Evolutionary conservation across 2,797 vertebrate genomes (phyloP), one percentile per base, ranked within the genome.

Genomic region (Lindbergichthys nudifrons): DNA sequence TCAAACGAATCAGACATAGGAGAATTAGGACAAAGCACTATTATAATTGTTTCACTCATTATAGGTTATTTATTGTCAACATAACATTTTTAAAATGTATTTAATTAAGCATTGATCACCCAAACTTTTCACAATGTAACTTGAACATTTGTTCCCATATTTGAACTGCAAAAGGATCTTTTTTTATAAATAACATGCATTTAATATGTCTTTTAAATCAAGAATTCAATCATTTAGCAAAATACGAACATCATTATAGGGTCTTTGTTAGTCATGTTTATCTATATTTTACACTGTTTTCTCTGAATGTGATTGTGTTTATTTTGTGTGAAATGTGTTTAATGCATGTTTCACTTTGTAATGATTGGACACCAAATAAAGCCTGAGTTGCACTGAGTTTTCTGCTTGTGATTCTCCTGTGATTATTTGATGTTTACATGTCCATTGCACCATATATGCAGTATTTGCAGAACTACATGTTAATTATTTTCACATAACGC

Each of bases 361-460:
- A 70, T 61, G 8, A 74, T 54, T 51, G 74, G 54, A 75, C 47
- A 68, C 76, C 50, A 81, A 94, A 93, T 93, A 93, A 92, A 94
- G 79, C 57, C 58, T 70, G 54, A 76, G 48, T 62, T 74, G 42
- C 52, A 77, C 45, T 70, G 59, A 81, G 51, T 76, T 76, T 58
- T 69, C 46, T 67, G 39, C 52, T 78, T 84, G 59, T 83, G 51
- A 21, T 50, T 50, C 46, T 81, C 18, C 87, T 83, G 83, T 91
- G 75, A 77, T 87, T 84, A 53, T 85, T 87, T 64, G 6, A 41
- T 30, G 41, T 46, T n/a, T 18, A 41, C 62, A 3, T 26, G n/a
- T 21, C 47, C 36, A 21, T 8, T 63, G 10, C 51, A 52, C 56
- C 19, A 48, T 52, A 21, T 8, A 23, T 6, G 2, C 36, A 32